phyloP scores from a whole-genome alignment of 2,888 invertebrate genomes.

The Acleris cristana region DNA sequence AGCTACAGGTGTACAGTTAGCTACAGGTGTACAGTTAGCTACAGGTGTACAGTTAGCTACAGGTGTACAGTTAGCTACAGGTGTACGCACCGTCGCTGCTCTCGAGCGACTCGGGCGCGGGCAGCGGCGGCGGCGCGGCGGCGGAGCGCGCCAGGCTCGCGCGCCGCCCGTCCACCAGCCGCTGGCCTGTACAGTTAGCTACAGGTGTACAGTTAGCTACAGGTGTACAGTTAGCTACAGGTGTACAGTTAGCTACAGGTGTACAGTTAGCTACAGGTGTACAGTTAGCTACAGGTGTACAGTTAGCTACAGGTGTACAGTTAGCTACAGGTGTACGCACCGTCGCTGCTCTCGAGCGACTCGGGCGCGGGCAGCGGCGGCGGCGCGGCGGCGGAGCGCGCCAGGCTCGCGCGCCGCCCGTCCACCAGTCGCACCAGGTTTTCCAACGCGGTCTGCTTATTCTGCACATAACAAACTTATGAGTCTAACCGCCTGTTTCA shows the following conservation, averaged over 20 bases:
- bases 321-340: background rate
- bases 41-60: background rate
- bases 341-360: slow-evolving; percentile 44
- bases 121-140: slow-evolving; percentile 55
- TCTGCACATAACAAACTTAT: slow-evolving; percentile 48
- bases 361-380: slow-evolving; percentile 63
- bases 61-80: fast-evolving
- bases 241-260: background rate
- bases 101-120: slow-evolving; percentile 54
- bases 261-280: background rate
- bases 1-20: background rate
- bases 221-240: background rate
- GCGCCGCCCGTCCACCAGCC: slow-evolving; percentile 43
- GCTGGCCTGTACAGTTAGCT: too few species aligned
- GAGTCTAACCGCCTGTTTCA: too few species aligned
- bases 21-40: background rate
- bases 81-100: slow-evolving; percentile 38
- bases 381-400: slow-evolving; percentile 45
- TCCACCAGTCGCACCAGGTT: slow-evolving; percentile 68
- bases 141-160: slow-evolving; percentile 47
- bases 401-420: slow-evolving; percentile 52
- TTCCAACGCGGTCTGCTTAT: slow-evolving; percentile 68
- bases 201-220: background rate
- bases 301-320: background rate
- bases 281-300: background rate